These are phyloP conservation scores for Thyatira batis DNA, from an alignment of 2,888 invertebrate species.

Conservation along the genomic window DNA sequence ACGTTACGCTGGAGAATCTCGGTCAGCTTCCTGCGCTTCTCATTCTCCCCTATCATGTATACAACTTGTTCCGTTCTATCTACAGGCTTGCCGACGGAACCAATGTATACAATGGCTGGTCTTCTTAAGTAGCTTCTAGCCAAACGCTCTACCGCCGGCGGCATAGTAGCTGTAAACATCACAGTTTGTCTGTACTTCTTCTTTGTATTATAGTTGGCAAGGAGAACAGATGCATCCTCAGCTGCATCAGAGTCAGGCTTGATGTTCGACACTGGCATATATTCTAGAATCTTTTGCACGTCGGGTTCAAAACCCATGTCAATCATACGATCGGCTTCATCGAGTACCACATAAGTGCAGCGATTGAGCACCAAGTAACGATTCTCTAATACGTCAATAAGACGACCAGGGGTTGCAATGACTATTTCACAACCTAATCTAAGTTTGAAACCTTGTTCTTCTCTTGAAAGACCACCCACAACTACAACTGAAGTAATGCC, in stretches of 20 bases:
- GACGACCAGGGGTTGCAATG: conserved; percentile 99
- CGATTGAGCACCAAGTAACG: conserved; percentile 97
- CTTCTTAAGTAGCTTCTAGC: conserved; percentile 96
- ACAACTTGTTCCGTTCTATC: conserved; percentile 99
- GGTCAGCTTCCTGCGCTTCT: conserved; percentile 97
- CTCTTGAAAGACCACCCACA: conserved; percentile 98
- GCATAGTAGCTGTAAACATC: conserved; percentile 99
- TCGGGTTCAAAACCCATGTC: conserved; percentile 99
- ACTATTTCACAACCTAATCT: conserved; percentile 99
- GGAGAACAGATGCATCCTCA: conserved; percentile 94
- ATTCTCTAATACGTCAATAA: conserved; percentile 99
- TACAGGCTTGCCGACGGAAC: conserved; percentile 97
- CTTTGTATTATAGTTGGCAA: conserved; percentile 97
- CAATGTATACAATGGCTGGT: conserved; percentile 98
- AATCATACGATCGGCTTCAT: conserved; percentile 99
- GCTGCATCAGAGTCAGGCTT: conserved; percentile 99
- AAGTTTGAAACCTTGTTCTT: conserved; percentile 98
- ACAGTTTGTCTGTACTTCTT: conserved; percentile 99
- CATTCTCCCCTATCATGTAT: conserved; percentile 96
- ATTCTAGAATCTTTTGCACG: conserved; percentile 98
- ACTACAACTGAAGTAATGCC: conserved; percentile 97
- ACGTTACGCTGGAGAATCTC: conserved; percentile 94
- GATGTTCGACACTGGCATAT: conserved; percentile 98
- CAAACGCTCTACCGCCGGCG: conserved; percentile 97
- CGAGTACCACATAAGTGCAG: conserved; percentile 98